These are phyloP conservation scores for Parnassius glacialis DNA, from an alignment of 2,888 invertebrate species.

Conservation along the genomic window DNA sequence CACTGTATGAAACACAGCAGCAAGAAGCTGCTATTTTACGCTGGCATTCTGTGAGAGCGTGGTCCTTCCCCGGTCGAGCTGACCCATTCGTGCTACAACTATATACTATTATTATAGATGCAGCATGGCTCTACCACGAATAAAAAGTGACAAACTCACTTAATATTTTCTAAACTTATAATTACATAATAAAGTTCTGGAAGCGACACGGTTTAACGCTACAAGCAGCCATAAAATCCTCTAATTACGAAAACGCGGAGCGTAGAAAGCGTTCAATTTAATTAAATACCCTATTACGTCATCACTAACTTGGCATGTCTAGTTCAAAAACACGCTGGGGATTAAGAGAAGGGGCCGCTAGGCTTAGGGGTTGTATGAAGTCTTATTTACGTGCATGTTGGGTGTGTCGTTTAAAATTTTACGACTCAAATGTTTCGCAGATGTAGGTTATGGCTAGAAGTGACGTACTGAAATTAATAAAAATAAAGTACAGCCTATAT, in stretches of 20 bases:
- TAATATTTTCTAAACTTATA: background rate
- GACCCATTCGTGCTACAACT: too few relatives aligned
- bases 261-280: slow-evolving; percentile 30
- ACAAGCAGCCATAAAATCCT: slow-evolving; percentile 5
- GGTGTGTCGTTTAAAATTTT: slow-evolving; percentile 14
- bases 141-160: too few relatives aligned
- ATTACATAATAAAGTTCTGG: slow-evolving; percentile 8
- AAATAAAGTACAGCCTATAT: background rate
- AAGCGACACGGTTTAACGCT: slow-evolving; percentile 3
- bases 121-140: too few relatives aligned
- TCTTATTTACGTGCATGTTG: slow-evolving; percentile 15
- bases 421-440: background rate
- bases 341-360: slow-evolving; percentile 30
- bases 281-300: slow-evolving; percentile 39
- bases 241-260: slow-evolving; percentile 18
- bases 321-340: slow-evolving; percentile 30
- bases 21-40: too few relatives aligned
- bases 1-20: too few relatives aligned
- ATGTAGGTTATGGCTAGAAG: background rate
- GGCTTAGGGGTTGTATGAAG: background rate
- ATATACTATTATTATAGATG: too few relatives aligned
- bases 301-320: slow-evolving; percentile 32
- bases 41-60: too few relatives aligned
- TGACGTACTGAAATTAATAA: background rate
- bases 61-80: too few relatives aligned